A percentile compares a stretch with the other conserved stretches of the same genome.
These are phyloP conservation scores for Datnioides undecimradiatus DNA, from an alignment of 2,113 vertebrate genomes.

Conservation along the genomic window DNA sequence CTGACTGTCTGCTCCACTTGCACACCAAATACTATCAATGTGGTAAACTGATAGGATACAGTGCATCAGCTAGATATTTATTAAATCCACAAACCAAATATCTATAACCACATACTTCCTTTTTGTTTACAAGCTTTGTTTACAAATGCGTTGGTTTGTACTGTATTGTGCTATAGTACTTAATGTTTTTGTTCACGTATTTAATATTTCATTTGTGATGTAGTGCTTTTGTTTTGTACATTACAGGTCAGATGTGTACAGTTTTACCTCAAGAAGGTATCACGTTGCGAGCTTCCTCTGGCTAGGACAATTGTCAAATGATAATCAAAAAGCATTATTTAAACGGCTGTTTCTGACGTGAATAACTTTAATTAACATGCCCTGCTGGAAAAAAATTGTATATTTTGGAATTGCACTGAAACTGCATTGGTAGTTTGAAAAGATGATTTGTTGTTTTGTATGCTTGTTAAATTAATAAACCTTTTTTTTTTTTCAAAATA, in stretches of 20 bases:
- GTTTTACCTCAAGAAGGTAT: conserved; percentile 74
- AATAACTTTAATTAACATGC: conserved; percentile 77
- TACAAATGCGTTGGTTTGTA: conserved; percentile 68
- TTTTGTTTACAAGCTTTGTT: conserved; percentile 71
- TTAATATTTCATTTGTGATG: conserved; percentile 71
- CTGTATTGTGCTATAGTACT: conserved; percentile 57
- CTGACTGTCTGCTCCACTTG: conserved; percentile 60
- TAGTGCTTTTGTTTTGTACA: conserved; percentile 66
- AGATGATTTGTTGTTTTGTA: conserved; percentile 80
- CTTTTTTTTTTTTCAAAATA: conserved; percentile 67
- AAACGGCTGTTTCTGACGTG: conserved; percentile 69
- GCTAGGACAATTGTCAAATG: conserved; percentile 70
- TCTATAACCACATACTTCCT: conserved; percentile 57
- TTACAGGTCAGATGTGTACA: conserved; percentile 50
- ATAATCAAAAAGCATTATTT: conserved; percentile 74
- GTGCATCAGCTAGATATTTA: conserved; percentile 61
- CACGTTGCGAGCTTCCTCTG: conserved; percentile 71
- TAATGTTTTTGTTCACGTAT: conserved; percentile 66
- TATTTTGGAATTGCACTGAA: conserved; percentile 86
- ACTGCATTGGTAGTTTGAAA: conserved; percentile 76
- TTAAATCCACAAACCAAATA: conserved; percentile 75
- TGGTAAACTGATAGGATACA: conserved; percentile 44
- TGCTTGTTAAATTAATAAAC: conserved; percentile 84
- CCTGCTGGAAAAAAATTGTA: conserved; percentile 81
- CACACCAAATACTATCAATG: conserved; percentile 69